Evolutionary conservation across 2,888 invertebrate species (phyloP).

Genomic region (Papilio elwesi): DNA sequence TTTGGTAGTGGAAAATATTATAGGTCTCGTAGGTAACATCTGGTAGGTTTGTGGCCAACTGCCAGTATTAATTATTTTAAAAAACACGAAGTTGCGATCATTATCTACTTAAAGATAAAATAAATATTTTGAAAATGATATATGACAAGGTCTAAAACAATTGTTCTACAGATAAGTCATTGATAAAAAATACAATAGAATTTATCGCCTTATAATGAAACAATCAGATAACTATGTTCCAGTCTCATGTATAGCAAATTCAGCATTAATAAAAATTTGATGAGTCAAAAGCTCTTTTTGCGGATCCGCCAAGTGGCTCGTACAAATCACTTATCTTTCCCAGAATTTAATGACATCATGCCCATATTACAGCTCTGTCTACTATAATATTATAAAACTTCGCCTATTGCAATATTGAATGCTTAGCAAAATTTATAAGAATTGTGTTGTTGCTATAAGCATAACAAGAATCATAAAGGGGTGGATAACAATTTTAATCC

Average conservation of each 20-base stretch:
- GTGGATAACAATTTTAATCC: no score
- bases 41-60: background rate
- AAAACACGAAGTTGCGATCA: background rate
- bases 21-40: background rate
- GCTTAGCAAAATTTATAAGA: background rate
- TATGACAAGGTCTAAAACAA: constrained; percentile 16
- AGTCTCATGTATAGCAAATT: constrained; percentile 39
- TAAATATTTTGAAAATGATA: constrained; percentile 4
- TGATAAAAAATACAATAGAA: constrained; percentile 10
- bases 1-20: no score
- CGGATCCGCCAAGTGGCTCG: constrained; percentile 41
- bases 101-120: background rate
- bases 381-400: background rate
- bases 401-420: background rate
- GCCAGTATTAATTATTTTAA: no score
- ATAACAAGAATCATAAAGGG: no score
- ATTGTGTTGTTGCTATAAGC: background rate
- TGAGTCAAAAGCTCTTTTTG: constrained; percentile 50
- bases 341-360: constrained; percentile 65
- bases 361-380: background rate
- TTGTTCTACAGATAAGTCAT: constrained; percentile 15
- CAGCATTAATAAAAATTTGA: constrained; percentile 41
- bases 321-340: constrained; percentile 54
- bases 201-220: constrained; percentile 26
- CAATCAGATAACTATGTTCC: constrained; percentile 50